A percentile compares a stretch with the other conserved stretches of the same genome.
These are phyloP conservation scores for human (Homo sapiens) DNA, from an alignment of 2,113 vertebrate genomes.

Conservation along the genomic window DNA sequence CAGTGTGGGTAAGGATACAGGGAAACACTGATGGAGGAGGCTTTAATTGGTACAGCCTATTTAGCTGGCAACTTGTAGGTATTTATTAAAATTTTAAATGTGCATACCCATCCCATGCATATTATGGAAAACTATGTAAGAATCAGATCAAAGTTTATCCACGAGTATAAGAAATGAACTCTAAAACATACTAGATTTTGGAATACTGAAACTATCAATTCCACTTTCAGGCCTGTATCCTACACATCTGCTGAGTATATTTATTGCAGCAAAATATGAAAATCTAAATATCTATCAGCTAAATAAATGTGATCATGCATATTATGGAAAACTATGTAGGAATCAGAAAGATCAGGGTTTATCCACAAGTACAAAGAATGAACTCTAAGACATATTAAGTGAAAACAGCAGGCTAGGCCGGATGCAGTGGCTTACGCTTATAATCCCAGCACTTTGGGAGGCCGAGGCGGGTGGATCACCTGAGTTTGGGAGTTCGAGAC, in stretches of 20 bases:
- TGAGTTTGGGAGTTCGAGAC: too few species aligned
- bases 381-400: background rate
- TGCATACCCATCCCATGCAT: background rate
- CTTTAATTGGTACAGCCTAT: background rate
- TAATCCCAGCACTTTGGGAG: too few species aligned
- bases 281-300: background rate
- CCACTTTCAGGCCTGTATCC: background rate
- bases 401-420: background rate
- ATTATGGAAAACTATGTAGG: background rate
- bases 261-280: constrained; percentile 11
- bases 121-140: too few species aligned
- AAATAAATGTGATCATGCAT: background rate
- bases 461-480: too few species aligned
- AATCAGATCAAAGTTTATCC: too few species aligned
- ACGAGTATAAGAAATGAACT: too few species aligned
- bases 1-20: background rate
- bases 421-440: too few species aligned
- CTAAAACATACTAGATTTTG: too few species aligned
- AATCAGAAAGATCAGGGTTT: constrained; percentile 1
- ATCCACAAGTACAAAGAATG: background rate
- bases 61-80: background rate
- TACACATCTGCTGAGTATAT: background rate
- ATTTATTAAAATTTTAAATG: background rate
- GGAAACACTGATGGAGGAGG: background rate
- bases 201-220: background rate